Evolutionary conservation across 2,113 vertebrate species (phyloP).

Genomic region (Climacteris rufus): DNA sequence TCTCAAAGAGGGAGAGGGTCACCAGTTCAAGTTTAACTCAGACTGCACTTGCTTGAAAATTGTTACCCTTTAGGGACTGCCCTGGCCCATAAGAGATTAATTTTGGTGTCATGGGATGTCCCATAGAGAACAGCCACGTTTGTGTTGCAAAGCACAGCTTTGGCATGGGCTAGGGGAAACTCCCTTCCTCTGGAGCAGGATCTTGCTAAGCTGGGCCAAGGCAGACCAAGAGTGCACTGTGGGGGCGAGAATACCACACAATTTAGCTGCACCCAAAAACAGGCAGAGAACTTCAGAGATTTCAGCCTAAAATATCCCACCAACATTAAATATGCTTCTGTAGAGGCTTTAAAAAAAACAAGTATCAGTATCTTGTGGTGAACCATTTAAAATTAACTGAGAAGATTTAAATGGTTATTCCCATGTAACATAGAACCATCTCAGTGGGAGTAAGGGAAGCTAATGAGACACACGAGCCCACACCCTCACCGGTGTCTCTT

Average conservation of each 20-base stretch:
- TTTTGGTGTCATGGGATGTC: neutral
- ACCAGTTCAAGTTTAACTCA: neutral
- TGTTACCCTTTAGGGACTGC: neutral
- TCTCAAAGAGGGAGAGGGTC: neutral
- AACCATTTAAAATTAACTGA: neutral
- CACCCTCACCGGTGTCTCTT: constrained; percentile 78
- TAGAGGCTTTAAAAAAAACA: neutral
- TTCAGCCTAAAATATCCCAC: neutral
- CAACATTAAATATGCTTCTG: neutral
- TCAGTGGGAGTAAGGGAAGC: neutral
- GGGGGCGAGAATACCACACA: neutral
- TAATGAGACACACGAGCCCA: neutral
- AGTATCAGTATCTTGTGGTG: neutral
- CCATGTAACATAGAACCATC: neutral
- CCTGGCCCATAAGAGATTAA: neutral
- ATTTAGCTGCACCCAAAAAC: neutral
- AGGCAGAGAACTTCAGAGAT: neutral
- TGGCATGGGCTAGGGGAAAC: fast-evolving
- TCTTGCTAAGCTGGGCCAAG: neutral
- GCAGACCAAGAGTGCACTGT: fast-evolving
- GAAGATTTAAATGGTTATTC: neutral
- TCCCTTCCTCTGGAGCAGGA: neutral
- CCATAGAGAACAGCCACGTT: fast-evolving
- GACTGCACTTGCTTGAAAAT: neutral
- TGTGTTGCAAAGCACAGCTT: neutral